phyloP scores from a whole-genome alignment of 2,113 vertebrate species.

The Fregetta grallaria region DNA sequence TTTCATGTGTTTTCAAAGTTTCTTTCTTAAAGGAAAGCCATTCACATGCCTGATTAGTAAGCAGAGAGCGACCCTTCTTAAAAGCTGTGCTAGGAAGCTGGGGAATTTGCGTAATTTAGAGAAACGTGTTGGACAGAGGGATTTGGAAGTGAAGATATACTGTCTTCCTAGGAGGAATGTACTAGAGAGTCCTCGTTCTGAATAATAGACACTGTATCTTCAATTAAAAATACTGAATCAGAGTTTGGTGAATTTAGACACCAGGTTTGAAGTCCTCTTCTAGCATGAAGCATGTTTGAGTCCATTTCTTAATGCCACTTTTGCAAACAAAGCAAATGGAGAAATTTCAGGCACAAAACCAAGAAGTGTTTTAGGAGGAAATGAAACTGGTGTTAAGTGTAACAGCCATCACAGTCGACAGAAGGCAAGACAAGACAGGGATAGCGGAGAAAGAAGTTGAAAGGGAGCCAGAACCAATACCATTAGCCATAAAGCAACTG shows the following conservation, averaged over 20 bases:
- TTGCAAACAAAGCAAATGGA: background rate
- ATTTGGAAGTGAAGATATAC: conserved; percentile 9
- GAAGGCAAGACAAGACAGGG: background rate
- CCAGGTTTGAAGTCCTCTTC: background rate
- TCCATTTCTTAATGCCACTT: background rate
- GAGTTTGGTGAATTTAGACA: background rate
- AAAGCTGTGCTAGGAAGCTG: conserved; percentile 54
- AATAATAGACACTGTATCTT: background rate
- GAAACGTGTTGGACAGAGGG: conserved; percentile 48
- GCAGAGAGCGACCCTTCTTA: conserved; percentile 34
- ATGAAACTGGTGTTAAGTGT: background rate
- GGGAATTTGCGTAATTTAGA: conserved; percentile 63
- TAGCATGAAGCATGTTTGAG: background rate
- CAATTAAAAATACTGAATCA: background rate
- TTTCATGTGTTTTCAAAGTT: conserved; percentile 71
- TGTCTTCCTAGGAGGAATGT: conserved; percentile 27
- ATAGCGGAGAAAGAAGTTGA: background rate
- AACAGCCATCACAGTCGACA: background rate
- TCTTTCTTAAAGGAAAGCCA: conserved; percentile 60
- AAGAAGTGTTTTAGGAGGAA: background rate
- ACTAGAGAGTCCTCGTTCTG: background rate
- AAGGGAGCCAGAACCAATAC: conserved; percentile 15
- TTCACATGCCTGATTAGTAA: conserved; percentile 69
- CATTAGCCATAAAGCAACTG: background rate
- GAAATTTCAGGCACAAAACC: background rate